phyloP scores from a whole-genome alignment of 2,797 vertebrate species.

The Falco novaeseelandiae region DNA sequence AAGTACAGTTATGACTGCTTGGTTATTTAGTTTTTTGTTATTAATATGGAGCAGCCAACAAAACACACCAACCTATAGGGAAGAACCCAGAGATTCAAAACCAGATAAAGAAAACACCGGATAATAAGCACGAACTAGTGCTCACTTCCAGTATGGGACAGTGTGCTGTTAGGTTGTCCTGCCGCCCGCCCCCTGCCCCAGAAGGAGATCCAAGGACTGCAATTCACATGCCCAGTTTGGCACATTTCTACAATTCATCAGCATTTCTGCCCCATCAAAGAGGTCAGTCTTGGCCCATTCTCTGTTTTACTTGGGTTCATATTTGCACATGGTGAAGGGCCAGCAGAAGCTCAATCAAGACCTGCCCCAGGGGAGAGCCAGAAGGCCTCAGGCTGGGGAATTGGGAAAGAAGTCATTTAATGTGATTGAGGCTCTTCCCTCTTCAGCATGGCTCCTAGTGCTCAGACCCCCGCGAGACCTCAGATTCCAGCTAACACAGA shows the following conservation, averaged over 20 bases:
- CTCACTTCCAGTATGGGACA: neutral
- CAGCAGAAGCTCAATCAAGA: neutral
- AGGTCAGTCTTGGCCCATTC: neutral
- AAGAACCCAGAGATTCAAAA: neutral
- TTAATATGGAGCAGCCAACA: neutral
- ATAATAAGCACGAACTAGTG: neutral
- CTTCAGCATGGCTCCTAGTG: neutral
- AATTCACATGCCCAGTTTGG: neutral
- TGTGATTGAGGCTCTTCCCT: neutral
- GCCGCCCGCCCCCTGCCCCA: neutral
- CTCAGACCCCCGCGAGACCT: neutral
- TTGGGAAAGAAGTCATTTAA: neutral
- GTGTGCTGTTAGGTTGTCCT: neutral
- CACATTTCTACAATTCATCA: neutral
- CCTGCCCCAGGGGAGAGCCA: neutral
- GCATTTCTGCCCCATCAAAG: neutral
- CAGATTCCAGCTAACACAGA: neutral
- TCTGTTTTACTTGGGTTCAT: neutral
- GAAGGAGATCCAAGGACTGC: neutral
- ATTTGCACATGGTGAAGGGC: neutral
- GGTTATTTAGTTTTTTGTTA: slow-evolving; percentile 21
- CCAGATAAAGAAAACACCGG: neutral
- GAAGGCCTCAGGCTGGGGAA: neutral
- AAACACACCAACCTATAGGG: neutral
- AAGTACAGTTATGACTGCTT: slow-evolving; percentile 10